These are phyloP conservation scores for Nycteola revayana DNA, from an alignment of 2,888 invertebrate species.

Conservation along the genomic window DNA sequence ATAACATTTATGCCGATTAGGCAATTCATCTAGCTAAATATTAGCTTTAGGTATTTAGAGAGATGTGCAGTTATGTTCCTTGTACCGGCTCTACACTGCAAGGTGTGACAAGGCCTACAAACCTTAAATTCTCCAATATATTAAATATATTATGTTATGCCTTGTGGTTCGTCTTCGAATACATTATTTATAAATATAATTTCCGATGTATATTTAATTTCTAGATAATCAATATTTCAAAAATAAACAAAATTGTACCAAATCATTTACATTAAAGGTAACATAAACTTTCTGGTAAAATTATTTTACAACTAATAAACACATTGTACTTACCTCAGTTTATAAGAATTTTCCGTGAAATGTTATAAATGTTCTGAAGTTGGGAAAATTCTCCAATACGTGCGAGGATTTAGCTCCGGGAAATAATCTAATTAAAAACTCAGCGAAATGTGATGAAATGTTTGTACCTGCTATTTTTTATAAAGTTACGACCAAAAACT, in stretches of 20 bases:
- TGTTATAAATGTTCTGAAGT: slow-evolving; percentile 36
- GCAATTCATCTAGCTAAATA: too few species aligned
- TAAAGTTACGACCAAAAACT: too few species aligned
- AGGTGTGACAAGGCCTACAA: too few species aligned
- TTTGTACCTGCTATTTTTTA: slow-evolving; percentile 17
- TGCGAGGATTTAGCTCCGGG: slow-evolving; percentile 39
- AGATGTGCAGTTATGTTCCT: too few species aligned
- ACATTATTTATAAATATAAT: neutral
- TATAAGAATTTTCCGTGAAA: slow-evolving; percentile 20
- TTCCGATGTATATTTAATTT: slow-evolving; percentile 14
- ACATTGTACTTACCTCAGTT: slow-evolving; percentile 9
- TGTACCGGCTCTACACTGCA: too few species aligned
- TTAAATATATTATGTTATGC: too few species aligned
- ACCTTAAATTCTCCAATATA: too few species aligned
- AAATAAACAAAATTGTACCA: neutral
- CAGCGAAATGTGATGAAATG: slow-evolving; percentile 39
- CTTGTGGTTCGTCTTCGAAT: too few species aligned
- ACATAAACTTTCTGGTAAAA: too few species aligned
- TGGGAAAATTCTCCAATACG: slow-evolving; percentile 38
- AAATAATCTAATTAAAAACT: slow-evolving; percentile 50
- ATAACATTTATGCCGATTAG: too few species aligned
- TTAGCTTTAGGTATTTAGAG: too few species aligned
- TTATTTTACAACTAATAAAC: slow-evolving; percentile 24
- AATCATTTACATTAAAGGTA: neutral
- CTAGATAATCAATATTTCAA: neutral